Percentiles rank a stretch among this genome's conserved stretches.
Evolutionary conservation across 2,797 vertebrate genomes (phyloP).

Genomic region (Enteromius paludinosus): DNA sequence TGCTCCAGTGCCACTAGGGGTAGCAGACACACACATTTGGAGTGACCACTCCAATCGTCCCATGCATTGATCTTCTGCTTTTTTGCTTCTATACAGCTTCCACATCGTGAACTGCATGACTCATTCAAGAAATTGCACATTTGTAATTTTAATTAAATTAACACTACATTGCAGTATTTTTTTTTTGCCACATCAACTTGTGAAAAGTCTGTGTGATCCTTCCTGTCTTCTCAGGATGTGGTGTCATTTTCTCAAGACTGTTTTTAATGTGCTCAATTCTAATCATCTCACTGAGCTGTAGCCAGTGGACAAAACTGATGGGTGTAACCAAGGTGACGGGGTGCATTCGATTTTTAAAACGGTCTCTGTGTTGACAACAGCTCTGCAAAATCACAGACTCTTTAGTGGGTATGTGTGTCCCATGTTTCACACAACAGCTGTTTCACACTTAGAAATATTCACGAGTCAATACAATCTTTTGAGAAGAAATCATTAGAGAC

Average conservation of each 20-base stretch:
- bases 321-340: constrained; percentile 50
- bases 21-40: constrained; percentile 8
- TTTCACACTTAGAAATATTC: constrained; percentile 11
- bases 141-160: constrained; percentile 55
- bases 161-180: constrained; percentile 16
- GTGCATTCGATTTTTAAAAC: constrained; percentile 26
- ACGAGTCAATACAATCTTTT: background rate
- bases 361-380: background rate
- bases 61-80: constrained; percentile 9
- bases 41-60: background rate
- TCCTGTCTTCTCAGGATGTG: constrained; percentile 29
- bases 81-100: constrained; percentile 34
- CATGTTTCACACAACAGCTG: constrained; percentile 24
- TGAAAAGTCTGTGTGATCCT: constrained; percentile 28
- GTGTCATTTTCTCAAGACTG: constrained; percentile 17
- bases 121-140: constrained; percentile 62
- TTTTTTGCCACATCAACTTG: constrained; percentile 15
- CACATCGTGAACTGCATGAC: constrained; percentile 53
- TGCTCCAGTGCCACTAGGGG: constrained; percentile 60
- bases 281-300: constrained; percentile 23
- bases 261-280: constrained; percentile 31
- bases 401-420: background rate
- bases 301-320: constrained; percentile 36
- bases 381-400: constrained; percentile 26
- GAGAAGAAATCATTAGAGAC: constrained; percentile 12